Evolutionary conservation across 2,888 invertebrate genomes (phyloP).

Genomic region (Drosophila niveifrons): DNA sequence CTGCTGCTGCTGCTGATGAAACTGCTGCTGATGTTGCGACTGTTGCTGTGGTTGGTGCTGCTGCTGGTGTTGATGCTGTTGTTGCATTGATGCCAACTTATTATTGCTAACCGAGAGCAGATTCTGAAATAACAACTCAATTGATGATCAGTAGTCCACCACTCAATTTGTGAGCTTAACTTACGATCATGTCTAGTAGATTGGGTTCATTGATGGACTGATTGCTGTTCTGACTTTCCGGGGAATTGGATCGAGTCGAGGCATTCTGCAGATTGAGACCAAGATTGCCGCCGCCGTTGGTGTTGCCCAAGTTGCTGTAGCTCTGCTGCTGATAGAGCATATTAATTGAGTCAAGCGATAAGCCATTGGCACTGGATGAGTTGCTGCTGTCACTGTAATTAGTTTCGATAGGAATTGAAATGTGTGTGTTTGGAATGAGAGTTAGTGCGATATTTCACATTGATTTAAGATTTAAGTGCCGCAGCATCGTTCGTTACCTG

Average conservation of each 20-base stretch:
- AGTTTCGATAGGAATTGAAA: not conserved
- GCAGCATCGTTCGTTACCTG: constrained; percentile 80
- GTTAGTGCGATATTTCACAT: not conserved
- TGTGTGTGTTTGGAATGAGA: not conserved
- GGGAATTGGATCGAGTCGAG: constrained; percentile 84
- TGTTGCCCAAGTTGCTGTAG: constrained; percentile 49
- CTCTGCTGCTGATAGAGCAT: constrained; percentile 76
- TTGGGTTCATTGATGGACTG: constrained; percentile 82
- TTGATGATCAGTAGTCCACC: not conserved
- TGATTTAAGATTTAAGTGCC: constrained; percentile 41
- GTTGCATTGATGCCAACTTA: constrained; percentile 67
- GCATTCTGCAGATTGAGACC: constrained; percentile 70
- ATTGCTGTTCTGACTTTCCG: constrained; percentile 84
- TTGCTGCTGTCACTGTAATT: constrained; percentile 83
- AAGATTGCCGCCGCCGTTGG: constrained; percentile 58
- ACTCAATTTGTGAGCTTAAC: constrained; percentile 13
- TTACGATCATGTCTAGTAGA: constrained; percentile 84
- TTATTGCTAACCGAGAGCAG: constrained; percentile 78
- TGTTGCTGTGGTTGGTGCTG: constrained; percentile 71
- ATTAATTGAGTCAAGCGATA: constrained; percentile 81
- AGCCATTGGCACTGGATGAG: constrained; percentile 81
- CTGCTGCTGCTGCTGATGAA: constrained; percentile 50
- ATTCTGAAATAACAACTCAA: constrained; percentile 66
- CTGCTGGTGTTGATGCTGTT: constrained; percentile 67
- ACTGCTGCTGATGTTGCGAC: constrained; percentile 63